Conservation (phyloP, 2,888 invertebrate species). For the Incurvaria masculella region DNA sequence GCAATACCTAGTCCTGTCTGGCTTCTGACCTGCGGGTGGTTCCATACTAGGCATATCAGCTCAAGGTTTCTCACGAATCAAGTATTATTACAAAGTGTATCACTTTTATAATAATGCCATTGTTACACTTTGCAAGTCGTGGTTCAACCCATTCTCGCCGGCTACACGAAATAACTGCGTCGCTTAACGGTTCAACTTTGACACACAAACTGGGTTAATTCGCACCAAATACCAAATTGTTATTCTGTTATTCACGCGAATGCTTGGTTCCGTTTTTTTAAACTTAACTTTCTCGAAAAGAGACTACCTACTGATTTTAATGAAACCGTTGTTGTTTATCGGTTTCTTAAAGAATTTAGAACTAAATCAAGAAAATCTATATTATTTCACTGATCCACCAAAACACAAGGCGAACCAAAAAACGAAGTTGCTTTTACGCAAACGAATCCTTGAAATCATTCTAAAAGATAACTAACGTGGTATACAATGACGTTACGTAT, state of each 20-base stretch:
- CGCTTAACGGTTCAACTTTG: slow-evolving; percentile 48
- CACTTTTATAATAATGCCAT: slow-evolving; percentile 20
- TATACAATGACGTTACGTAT: too few species aligned
- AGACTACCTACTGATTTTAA: too few species aligned
- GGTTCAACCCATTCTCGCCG: slow-evolving; percentile 24
- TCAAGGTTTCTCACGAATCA: neutral
- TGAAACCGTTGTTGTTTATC: too few species aligned
- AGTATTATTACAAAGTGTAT: slow-evolving; percentile 11
- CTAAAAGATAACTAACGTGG: too few species aligned
- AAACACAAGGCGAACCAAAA: too few species aligned
- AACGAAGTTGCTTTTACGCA: too few species aligned
- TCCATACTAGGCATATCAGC: neutral
- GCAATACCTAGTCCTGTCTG: neutral
- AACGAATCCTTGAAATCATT: too few species aligned
- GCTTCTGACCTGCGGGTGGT: neutral
- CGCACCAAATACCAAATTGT: neutral
- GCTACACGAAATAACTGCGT: slow-evolving; percentile 19
- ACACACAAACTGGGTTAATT: slow-evolving; percentile 29
- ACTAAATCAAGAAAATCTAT: too few species aligned
- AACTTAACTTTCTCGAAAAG: too few species aligned
- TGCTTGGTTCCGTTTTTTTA: too few species aligned
- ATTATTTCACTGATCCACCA: too few species aligned
- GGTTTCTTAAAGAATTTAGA: too few species aligned
- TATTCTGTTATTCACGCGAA: neutral
- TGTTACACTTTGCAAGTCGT: slow-evolving; percentile 35